phyloP scores from a whole-genome alignment of 1,140 invertebrate species.

The Zaprionus davidi region DNA sequence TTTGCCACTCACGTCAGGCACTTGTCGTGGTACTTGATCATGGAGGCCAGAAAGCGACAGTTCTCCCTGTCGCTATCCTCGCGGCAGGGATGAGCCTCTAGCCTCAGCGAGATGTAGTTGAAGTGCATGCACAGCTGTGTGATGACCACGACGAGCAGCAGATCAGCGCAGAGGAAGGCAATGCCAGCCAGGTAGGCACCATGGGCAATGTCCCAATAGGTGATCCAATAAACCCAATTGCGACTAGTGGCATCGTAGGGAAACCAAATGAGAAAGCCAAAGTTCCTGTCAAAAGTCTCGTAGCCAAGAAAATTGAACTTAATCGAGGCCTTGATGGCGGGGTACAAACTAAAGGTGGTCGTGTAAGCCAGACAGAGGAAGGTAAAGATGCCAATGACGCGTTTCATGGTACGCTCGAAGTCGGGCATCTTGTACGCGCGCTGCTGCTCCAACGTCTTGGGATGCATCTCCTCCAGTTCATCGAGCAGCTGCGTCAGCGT shows the following conservation, averaged over 20 bases:
- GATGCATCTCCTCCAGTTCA: constrained; percentile 73
- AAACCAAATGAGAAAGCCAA: constrained; percentile 79
- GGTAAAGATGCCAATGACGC: constrained; percentile 68
- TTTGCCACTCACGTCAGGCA: constrained; percentile 58
- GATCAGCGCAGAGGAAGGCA: constrained; percentile 75
- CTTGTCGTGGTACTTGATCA: constrained; percentile 71
- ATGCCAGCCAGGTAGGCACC: constrained; percentile 75
- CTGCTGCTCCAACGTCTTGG: constrained; percentile 50
- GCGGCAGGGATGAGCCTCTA: constrained; percentile 58
- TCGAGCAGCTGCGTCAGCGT: constrained; percentile 55
- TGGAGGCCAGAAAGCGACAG: constrained; percentile 48
- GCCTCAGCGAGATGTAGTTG: constrained; percentile 55
- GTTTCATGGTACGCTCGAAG: constrained; percentile 66
- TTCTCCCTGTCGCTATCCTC: constrained; percentile 42
- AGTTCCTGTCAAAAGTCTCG: constrained; percentile 67
- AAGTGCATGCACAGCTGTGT: constrained; percentile 82
- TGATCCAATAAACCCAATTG: constrained; percentile 68
- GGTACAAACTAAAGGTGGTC: constrained; percentile 69
- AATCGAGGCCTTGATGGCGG: constrained; percentile 64
- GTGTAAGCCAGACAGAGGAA: constrained; percentile 72
- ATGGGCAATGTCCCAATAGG: constrained; percentile 72
- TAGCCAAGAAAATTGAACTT: constrained; percentile 67
- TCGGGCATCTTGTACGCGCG: constrained; percentile 47
- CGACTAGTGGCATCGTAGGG: constrained; percentile 63
- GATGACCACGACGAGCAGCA: constrained; percentile 71